Base-by-base conservation (phyloP, 2,113 vertebrate genomes). In the Callocephalon fimbriatum region DNA sequence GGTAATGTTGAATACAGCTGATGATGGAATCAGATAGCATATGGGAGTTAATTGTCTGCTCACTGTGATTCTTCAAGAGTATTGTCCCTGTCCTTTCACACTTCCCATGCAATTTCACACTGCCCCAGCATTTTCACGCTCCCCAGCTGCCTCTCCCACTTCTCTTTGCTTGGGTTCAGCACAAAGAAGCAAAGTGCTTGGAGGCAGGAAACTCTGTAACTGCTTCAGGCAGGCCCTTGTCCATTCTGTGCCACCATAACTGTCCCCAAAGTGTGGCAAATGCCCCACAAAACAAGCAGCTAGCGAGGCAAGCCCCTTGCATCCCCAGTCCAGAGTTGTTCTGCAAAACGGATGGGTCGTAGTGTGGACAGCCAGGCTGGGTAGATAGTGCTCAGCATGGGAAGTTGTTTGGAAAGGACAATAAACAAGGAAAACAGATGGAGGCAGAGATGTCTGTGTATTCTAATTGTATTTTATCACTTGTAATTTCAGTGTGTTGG, bases 391-490 rank as follows among this genome's bases (percentile, higher is more conserved):
- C 47, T 78, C 35, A 22, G 13, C 51, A 6, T 1, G 1, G 32
- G 20, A 87, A 38, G 12, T 42, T 45, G 35, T 54, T 86, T 9
- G 7, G 58, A 37, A 80, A 68, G 40, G 10, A 44, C 67, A 25
- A 37, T 48, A 66, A 82, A 6, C 0, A 0, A 40, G 31, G 40
- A 42, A 66, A 88, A 62, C 58, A 88, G 79, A 77, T 53, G 38
- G 62, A 65, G 81, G 31, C 48, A 76, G 84, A 85, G 62, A 89
- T 62, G 25, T 25, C 66, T 3, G 38, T 16, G 47, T 82, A 9
- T 75, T 92, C 66, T 32, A 66, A 85, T 93, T 95, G 76, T 80
- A 45, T 86, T 85, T 93, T 76, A 88, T 81, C 93, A 50, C 66
- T 95, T 58, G 21, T 53, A 47, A 65, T 95, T 93, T 51, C 77